These are phyloP conservation scores for Galemys pyrenaicus DNA, from an alignment of 2,113 vertebrate species.

Conservation along the genomic window DNA sequence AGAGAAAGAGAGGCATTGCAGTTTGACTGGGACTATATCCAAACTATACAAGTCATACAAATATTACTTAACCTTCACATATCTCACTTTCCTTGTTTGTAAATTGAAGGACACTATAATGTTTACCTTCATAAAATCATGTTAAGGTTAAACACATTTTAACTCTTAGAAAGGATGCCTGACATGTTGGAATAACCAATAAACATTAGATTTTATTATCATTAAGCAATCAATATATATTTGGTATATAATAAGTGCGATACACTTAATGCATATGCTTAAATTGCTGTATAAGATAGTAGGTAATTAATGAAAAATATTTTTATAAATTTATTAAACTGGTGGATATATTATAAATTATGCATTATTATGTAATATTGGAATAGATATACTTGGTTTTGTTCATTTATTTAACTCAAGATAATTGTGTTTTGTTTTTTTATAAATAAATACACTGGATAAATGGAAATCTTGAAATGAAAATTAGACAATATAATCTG, in stretches of 20 bases:
- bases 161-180: background rate
- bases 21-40: background rate
- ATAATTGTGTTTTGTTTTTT: background rate
- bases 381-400: fast-evolving
- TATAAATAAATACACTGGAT: background rate
- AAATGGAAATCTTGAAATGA: background rate
- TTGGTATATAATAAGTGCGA: background rate
- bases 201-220: background rate
- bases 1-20: no score
- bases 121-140: background rate
- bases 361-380: background rate
- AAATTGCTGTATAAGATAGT: background rate
- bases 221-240: background rate
- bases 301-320: background rate
- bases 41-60: background rate
- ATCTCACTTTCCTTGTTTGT: background rate
- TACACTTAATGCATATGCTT: background rate
- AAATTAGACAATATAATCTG: background rate
- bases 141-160: background rate
- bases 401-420: background rate
- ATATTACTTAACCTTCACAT: background rate
- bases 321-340: background rate
- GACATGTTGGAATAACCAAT: background rate
- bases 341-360: background rate
- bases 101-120: background rate